A percentile compares a stretch with the other conserved stretches of the same genome.
These are phyloP conservation scores for Catagonus wagneri DNA, from an alignment of 2,113 vertebrate genomes.

Conservation along the genomic window DNA sequence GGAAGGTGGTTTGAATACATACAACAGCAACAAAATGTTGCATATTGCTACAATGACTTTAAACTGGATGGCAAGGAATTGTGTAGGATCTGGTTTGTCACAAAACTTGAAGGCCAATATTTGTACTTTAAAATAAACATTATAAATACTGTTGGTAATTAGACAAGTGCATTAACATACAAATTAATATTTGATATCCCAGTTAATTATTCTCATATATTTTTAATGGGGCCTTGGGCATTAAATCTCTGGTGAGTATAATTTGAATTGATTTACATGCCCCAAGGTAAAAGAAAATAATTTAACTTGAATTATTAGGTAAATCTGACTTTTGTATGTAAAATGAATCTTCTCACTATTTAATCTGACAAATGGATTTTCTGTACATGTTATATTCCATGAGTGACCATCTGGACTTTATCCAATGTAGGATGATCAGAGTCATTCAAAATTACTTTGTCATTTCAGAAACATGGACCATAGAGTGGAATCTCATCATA, in stretches of 20 bases:
- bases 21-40: not conserved
- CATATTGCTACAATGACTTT: not conserved
- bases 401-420: not conserved
- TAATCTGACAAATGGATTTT: constrained; percentile 19
- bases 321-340: constrained; percentile 27
- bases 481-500: no score
- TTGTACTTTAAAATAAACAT: constrained; percentile 16
- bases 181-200: not conserved
- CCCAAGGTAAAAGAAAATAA: constrained; percentile 19
- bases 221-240: not conserved
- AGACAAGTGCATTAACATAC: not conserved
- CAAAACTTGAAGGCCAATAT: not conserved
- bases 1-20: not conserved
- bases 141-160: constrained; percentile 24
- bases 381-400: not conserved
- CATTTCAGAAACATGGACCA: no score
- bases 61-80: not conserved
- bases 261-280: not conserved
- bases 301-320: constrained; percentile 34
- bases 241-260: constrained; percentile 8
- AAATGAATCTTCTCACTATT: not conserved
- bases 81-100: not conserved
- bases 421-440: not conserved
- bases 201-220: constrained; percentile 8
- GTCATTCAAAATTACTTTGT: constrained; percentile 1